Percentiles rank a stretch among this genome's conserved stretches.
Conservation (phyloP, 2,888 invertebrate genomes). For the Stenodema calcarata region DNA sequence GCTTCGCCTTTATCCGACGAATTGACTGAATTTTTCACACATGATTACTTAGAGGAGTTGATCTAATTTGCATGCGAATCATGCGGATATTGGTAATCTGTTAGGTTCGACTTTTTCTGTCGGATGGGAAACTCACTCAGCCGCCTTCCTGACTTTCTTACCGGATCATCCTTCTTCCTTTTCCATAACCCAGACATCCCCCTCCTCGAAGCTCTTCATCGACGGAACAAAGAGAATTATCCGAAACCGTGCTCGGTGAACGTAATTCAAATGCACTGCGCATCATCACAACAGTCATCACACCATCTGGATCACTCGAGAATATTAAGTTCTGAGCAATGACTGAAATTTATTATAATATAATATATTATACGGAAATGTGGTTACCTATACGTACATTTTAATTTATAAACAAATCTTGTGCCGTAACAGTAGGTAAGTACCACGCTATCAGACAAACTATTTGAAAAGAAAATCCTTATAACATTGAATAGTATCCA, state of each 20-base stretch:
- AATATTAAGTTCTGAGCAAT: too few species aligned
- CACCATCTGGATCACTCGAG: too few species aligned
- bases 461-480: too few species aligned
- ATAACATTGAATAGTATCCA: too few species aligned
- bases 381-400: too few species aligned
- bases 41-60: slow-evolving; percentile 44
- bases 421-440: too few species aligned
- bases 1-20: slow-evolving; percentile 43
- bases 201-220: not conserved
- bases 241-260: not conserved
- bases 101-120: slow-evolving; percentile 21
- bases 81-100: slow-evolving; percentile 49
- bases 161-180: not conserved
- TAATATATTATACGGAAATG: too few species aligned
- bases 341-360: too few species aligned
- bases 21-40: slow-evolving; percentile 49
- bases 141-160: not conserved
- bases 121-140: not conserved
- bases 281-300: too few species aligned
- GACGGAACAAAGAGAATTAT: not conserved
- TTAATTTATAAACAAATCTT: too few species aligned
- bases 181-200: too few species aligned
- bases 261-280: not conserved
- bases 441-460: too few species aligned
- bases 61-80: slow-evolving; percentile 49